A percentile compares a stretch with the other conserved stretches of the same genome.
phyloP scores from a whole-genome alignment of 2,797 vertebrate genomes.

The Halcyon badia region DNA sequence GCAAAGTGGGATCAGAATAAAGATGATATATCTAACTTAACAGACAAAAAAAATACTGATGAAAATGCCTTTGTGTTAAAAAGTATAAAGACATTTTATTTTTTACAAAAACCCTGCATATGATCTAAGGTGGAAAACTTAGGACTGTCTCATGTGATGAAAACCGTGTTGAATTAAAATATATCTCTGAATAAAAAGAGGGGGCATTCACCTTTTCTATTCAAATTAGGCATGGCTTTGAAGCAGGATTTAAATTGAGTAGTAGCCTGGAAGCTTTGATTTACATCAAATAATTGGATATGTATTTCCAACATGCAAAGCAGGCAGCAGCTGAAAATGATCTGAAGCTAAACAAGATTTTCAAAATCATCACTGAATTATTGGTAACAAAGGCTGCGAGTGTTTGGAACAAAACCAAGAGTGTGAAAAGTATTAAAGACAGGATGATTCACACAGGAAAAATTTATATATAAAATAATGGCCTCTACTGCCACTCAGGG shows the following conservation, averaged over 20 bases:
- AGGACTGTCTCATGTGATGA: neutral
- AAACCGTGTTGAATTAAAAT: constrained; percentile 19
- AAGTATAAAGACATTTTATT: neutral
- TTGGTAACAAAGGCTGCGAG: neutral
- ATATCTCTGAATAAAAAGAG: neutral
- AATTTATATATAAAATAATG: neutral
- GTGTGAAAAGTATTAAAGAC: neutral
- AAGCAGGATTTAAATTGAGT: constrained; percentile 51
- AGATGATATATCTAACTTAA: neutral
- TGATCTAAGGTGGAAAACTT: neutral
- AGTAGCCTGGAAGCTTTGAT: constrained; percentile 55
- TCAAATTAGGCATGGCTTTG: constrained; percentile 43
- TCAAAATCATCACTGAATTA: constrained; percentile 7
- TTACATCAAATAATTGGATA: constrained; percentile 53
- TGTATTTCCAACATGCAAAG: neutral
- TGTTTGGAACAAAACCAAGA: neutral
- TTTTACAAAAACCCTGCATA: neutral
- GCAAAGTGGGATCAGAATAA: neutral
- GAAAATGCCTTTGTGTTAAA: neutral
- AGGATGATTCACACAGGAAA: neutral
- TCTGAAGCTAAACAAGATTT: constrained; percentile 25
- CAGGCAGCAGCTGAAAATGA: neutral
- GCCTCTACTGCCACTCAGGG: neutral
- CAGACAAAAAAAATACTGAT: accelerated
- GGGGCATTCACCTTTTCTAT: constrained; percentile 35